Evolutionary conservation across 2,797 vertebrate species (phyloP).

Genomic region (Capromys pilorides): DNA sequence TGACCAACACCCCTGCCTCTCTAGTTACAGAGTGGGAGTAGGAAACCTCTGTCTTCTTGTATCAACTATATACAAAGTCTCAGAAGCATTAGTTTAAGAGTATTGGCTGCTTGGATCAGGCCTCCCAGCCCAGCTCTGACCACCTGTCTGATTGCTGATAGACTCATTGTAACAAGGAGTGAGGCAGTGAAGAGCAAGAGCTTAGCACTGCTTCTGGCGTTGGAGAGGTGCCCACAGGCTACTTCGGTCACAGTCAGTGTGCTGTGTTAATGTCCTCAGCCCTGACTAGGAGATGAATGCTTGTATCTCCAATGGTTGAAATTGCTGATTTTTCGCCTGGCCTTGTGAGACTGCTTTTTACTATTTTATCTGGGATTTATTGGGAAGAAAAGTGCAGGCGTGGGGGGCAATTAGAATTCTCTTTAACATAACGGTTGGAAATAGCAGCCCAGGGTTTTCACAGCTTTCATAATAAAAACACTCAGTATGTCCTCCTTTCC

Average conservation of each 20-base stretch:
- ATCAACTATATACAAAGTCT: background rate
- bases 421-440: background rate
- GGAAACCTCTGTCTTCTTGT: background rate
- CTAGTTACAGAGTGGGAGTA: background rate
- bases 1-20: background rate
- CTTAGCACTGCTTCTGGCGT: background rate
- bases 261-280: background rate
- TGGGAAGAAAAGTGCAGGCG: background rate
- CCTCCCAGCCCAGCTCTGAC: background rate
- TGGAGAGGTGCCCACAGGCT: background rate
- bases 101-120: background rate
- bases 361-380: background rate
- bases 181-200: background rate
- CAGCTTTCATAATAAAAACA: slow-evolving; percentile 23
- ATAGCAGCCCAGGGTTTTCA: background rate
- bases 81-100: background rate
- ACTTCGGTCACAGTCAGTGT: background rate
- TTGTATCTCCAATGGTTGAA: background rate
- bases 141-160: background rate
- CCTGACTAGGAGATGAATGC: background rate
- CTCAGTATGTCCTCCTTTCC: background rate
- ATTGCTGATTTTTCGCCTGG: background rate
- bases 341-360: background rate
- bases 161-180: background rate
- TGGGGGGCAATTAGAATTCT: background rate